These are phyloP conservation scores for Reinhardtius hippoglossoides DNA, from an alignment of 2,113 vertebrate species.

Conservation along the genomic window DNA sequence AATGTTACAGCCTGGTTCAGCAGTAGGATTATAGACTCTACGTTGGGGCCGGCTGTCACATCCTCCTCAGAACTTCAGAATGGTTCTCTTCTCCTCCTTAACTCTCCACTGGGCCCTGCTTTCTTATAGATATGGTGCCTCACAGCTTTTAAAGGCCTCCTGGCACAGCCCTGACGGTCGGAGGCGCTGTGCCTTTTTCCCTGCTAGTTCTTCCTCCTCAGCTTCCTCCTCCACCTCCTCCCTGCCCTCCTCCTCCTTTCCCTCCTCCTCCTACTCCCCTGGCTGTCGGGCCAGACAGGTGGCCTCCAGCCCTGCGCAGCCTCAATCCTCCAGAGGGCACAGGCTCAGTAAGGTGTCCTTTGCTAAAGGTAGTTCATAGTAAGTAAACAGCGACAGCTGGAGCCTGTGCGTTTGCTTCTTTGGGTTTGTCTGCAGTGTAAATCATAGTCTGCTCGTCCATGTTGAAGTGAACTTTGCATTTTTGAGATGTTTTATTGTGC, in stretches of 20 bases:
- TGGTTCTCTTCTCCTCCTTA: slow-evolving; percentile 53
- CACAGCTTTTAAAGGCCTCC: slow-evolving; percentile 66
- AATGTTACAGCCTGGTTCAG: slow-evolving; percentile 15
- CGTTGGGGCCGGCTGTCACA: slow-evolving; percentile 37
- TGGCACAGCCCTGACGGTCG: slow-evolving; percentile 73
- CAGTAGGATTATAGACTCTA: slow-evolving; percentile 41
- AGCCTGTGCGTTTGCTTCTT: slow-evolving; percentile 58
- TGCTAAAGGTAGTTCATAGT: slow-evolving; percentile 84
- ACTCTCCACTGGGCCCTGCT: slow-evolving; percentile 68
- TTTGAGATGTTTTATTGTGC: slow-evolving; percentile 53
- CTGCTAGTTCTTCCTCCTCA: slow-evolving; percentile 76
- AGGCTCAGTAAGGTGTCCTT: slow-evolving; percentile 80
- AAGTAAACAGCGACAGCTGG: slow-evolving; percentile 73
- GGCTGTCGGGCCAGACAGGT: slow-evolving; percentile 73
- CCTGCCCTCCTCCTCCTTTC: slow-evolving; percentile 52
- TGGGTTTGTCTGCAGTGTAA: slow-evolving; percentile 50
- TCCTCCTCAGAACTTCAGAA: slow-evolving; percentile 46
- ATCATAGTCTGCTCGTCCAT: slow-evolving; percentile 54
- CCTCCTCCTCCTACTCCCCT: slow-evolving; percentile 64
- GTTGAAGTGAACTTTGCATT: slow-evolving; percentile 68
- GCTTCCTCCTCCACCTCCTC: slow-evolving; percentile 71
- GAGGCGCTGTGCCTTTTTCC: slow-evolving; percentile 70
- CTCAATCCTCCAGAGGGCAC: slow-evolving; percentile 79
- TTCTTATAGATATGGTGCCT: slow-evolving; percentile 78
- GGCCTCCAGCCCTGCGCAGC: slow-evolving; percentile 74